These are phyloP conservation scores for Trileptium ribeirensis DNA, from an alignment of 2,888 invertebrate genomes.

Conservation along the genomic window DNA sequence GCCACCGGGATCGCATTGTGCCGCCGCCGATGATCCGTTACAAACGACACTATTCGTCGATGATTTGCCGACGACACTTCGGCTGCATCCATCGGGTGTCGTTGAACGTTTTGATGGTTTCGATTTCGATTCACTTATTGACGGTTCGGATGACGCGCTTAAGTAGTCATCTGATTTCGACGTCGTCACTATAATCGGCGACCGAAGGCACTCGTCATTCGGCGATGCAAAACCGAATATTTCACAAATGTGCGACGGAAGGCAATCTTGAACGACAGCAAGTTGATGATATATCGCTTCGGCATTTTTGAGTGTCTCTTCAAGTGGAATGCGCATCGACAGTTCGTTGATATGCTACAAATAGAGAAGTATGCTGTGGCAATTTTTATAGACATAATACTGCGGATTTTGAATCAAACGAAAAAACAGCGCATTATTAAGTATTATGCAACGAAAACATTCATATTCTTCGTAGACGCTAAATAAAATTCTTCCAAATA, in stretches of 20 bases:
- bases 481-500: too few species aligned
- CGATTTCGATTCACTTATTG: not conserved
- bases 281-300: conserved; percentile 88
- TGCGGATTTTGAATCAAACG: too few species aligned
- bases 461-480: too few species aligned
- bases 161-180: not conserved
- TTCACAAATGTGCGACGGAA: conserved; percentile 41
- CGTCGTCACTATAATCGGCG: not conserved
- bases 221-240: conserved; percentile 35
- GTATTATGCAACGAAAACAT: too few species aligned
- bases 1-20: not conserved
- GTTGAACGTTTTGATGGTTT: not conserved
- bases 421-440: too few species aligned
- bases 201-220: not conserved
- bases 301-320: conserved; percentile 71
- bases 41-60: not conserved
- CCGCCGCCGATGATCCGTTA: not conserved
- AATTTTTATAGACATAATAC: too few species aligned
- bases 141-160: not conserved
- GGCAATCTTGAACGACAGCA: conserved; percentile 47
- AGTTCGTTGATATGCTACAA: conserved; percentile 89
- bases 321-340: conserved; percentile 74
- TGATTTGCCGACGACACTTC: not conserved
- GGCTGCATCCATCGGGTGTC: not conserved
- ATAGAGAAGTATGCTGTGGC: too few species aligned